These are phyloP conservation scores for Euglossa dilemma DNA, from an alignment of 1,140 invertebrate genomes.

Conservation along the genomic window DNA sequence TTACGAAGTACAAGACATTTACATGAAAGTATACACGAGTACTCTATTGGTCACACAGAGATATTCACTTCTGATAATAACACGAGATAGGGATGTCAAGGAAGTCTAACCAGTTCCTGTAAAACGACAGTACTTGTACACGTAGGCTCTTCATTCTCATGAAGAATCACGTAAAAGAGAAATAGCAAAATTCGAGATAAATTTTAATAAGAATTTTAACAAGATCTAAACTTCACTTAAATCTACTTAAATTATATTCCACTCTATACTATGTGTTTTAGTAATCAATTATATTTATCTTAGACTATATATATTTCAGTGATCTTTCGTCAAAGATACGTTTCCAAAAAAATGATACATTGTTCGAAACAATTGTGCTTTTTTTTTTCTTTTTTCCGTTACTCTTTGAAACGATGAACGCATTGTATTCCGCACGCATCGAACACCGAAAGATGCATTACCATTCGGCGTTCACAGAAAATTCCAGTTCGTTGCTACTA, in stretches of 20 bases:
- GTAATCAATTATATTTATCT: too few species aligned
- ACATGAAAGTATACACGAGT: not conserved
- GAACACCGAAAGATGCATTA: not conserved
- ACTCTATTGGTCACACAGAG: not conserved
- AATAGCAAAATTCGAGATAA: not conserved
- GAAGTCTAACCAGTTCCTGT: not conserved
- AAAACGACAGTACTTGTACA: not conserved
- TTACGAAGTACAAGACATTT: not conserved
- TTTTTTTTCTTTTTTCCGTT: too few species aligned
- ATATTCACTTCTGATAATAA: not conserved
- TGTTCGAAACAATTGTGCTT: too few species aligned
- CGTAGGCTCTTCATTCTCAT: not conserved
- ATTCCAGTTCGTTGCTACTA: not conserved
- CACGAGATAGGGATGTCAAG: not conserved
- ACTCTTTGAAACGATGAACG: too few species aligned
- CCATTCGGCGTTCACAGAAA: not conserved
- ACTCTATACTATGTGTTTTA: too few species aligned
- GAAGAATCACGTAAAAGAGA: not conserved
- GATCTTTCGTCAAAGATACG: too few species aligned
- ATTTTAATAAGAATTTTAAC: too few species aligned
- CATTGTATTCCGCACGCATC: not conserved
- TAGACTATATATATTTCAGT: too few species aligned
- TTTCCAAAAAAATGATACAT: too few species aligned
- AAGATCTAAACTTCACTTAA: too few species aligned
- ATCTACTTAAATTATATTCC: too few species aligned